Percentiles rank a stretch among this genome's conserved stretches.
Conservation (phyloP, 1,140 invertebrate genomes). For the Tetragnatha versicolor region DNA sequence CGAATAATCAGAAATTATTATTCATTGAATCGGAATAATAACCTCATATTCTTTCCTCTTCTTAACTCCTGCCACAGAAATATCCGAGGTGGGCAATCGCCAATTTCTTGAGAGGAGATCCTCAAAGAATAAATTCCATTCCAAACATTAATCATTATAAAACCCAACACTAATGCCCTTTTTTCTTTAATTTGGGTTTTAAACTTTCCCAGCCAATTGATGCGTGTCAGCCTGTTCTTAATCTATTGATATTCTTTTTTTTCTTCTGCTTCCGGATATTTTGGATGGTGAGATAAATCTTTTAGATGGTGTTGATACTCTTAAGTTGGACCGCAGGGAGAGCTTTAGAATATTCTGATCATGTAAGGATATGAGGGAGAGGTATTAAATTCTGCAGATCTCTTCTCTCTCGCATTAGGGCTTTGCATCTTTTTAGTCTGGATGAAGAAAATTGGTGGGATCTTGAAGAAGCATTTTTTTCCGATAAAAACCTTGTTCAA, state of each 20-base stretch:
- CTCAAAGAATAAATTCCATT: conserved; percentile 19
- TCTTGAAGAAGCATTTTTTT: too few relatives aligned
- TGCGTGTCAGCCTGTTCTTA: conserved; percentile 12
- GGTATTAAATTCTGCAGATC: too few relatives aligned
- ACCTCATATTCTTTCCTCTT: background rate
- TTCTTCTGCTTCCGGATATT: background rate
- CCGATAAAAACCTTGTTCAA: too few relatives aligned
- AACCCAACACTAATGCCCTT: background rate
- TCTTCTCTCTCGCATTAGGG: too few relatives aligned
- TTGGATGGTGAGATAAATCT: too few relatives aligned
- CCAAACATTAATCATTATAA: conserved; percentile 29
- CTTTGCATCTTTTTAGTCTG: too few relatives aligned
- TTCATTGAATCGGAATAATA: conserved; percentile 28
- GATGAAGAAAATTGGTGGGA: too few relatives aligned
- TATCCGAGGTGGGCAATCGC: conserved; percentile 2
- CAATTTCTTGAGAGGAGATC: conserved; percentile 32
- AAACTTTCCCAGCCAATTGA: conserved; percentile 22
- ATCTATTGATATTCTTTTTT: conserved; percentile 6
- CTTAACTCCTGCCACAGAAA: background rate
- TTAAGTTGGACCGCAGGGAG: too few relatives aligned
- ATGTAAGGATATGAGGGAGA: too few relatives aligned
- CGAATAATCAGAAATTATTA: conserved; percentile 31
- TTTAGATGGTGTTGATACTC: too few relatives aligned
- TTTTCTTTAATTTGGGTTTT: conserved; percentile 21
- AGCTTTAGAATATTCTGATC: too few relatives aligned